Conservation (phyloP, 1,140 invertebrate genomes). For the Drosophila murphyi region DNA sequence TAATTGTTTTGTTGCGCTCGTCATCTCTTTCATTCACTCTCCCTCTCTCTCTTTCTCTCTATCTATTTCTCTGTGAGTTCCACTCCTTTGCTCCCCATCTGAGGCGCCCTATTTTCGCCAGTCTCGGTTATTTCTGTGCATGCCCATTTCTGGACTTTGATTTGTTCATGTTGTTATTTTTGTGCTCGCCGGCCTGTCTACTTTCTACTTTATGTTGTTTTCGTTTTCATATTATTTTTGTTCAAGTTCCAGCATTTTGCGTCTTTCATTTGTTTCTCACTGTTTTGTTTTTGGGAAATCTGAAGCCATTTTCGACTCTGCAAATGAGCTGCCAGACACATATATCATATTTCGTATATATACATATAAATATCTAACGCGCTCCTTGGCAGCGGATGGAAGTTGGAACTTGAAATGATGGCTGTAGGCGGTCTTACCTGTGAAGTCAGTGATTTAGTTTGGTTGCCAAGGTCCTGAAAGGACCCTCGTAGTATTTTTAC, state of each 20-base stretch:
- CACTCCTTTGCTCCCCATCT: too few species aligned
- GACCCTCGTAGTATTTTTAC: not conserved
- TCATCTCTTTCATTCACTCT: slow-evolving; percentile 5
- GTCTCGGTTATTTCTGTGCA: slow-evolving; percentile 27
- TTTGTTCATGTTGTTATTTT: slow-evolving; percentile 37
- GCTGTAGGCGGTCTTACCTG: slow-evolving; percentile 17
- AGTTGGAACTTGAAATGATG: not conserved
- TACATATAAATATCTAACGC: not conserved
- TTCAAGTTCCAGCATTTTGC: slow-evolving; percentile 35
- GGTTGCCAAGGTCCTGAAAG: not conserved
- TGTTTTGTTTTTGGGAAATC: slow-evolving; percentile 34
- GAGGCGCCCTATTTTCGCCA: not conserved
- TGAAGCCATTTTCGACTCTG: slow-evolving; percentile 7
- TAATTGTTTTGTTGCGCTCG: slow-evolving; percentile 58
- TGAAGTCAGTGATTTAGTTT: slow-evolving; percentile 6
- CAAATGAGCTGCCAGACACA: slow-evolving; percentile 19
- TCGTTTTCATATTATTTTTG: slow-evolving; percentile 29
- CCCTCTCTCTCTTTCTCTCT: not conserved
- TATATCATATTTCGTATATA: not conserved
- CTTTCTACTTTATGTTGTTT: slow-evolving; percentile 26
- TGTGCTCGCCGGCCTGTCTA: slow-evolving; percentile 10
- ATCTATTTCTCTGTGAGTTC: slow-evolving; percentile 16
- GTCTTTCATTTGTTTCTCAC: slow-evolving; percentile 64
- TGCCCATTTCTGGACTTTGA: slow-evolving; percentile 39
- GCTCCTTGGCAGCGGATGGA: too few species aligned